phyloP scores from a whole-genome alignment of 2,797 vertebrate species.

The Tinamus major region DNA sequence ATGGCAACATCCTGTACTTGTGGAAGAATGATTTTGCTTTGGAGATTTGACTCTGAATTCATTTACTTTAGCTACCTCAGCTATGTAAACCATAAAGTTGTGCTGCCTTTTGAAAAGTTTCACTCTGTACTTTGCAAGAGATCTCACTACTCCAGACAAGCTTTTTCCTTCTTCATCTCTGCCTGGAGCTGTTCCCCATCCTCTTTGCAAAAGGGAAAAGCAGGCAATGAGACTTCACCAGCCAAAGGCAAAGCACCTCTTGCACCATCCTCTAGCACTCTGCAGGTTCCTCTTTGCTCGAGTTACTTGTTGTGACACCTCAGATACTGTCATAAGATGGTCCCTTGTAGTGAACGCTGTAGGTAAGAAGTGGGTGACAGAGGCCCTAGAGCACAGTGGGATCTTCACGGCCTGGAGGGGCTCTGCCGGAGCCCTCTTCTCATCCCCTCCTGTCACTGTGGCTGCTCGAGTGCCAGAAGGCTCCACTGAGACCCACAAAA shows the following conservation, averaged over 20 bases:
- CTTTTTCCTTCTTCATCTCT: background rate
- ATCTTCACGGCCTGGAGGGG: background rate
- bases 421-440: background rate
- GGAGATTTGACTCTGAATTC: background rate
- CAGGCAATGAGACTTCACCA: background rate
- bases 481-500: background rate
- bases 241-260: background rate
- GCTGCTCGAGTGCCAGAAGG: background rate
- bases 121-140: background rate
- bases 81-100: background rate
- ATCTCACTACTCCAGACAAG: background rate
- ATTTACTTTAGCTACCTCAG: conserved; percentile 5
- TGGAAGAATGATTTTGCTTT: background rate
- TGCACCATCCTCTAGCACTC: background rate
- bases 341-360: background rate
- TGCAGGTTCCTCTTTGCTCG: background rate
- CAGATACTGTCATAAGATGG: background rate
- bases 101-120: background rate
- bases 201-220: background rate
- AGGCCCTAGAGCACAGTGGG: background rate
- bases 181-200: background rate
- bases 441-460: background rate
- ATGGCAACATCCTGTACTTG: background rate
- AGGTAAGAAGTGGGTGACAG: background rate
- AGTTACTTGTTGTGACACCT: background rate